Base-by-base conservation (phyloP, 2,797 vertebrate genomes). In the Spizella passerina region DNA sequence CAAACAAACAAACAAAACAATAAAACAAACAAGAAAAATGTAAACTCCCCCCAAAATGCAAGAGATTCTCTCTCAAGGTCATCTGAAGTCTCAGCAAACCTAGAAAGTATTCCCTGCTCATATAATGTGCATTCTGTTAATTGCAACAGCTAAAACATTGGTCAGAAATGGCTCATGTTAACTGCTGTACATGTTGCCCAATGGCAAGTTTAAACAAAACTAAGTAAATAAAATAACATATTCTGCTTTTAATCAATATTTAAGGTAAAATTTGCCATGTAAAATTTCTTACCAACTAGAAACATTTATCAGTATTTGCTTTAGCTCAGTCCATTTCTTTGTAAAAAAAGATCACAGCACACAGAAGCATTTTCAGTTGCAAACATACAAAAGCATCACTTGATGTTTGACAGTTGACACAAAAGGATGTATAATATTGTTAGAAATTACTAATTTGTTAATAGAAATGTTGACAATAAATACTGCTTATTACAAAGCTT, bases 351-450 rank as follows among this genome's bases (percentile, higher is more conserved):
- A 82, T 43, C 36, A 90, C 71, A 84, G 84, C 10, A 14, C 55
- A 88, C 60, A 75, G 71, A 86, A 93, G n/a, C 44, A 19, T 55
- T 82, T 92, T 80, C 43, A 86, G 75, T 73, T 36, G 47, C 7
- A 61, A 49, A 82, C 79, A 34, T 6, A 55, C 3, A 90, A 76
- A 39, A 39, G 34, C 59, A 59, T 9, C 46, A 50, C 39, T 65
- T 47, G 22, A 61, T 57, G 82, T 84, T 68, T 60, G 82, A 96
- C 72, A 96, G 80, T 60, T 49, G 91, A 52, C 56, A 80, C 18
- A 70, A 81, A 70, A 71, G 36, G 26, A 41, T 21, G 8, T 65
- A 29, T 20, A 38, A 80, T 23, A 26, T 7, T 70, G 70, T 66
- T 86, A 72, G 68, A 81, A 69, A 65, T 38, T 5, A 57, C 47